These are phyloP conservation scores for Thripadectes ignobilis DNA, from an alignment of 2,797 vertebrate genomes.

Conservation along the genomic window DNA sequence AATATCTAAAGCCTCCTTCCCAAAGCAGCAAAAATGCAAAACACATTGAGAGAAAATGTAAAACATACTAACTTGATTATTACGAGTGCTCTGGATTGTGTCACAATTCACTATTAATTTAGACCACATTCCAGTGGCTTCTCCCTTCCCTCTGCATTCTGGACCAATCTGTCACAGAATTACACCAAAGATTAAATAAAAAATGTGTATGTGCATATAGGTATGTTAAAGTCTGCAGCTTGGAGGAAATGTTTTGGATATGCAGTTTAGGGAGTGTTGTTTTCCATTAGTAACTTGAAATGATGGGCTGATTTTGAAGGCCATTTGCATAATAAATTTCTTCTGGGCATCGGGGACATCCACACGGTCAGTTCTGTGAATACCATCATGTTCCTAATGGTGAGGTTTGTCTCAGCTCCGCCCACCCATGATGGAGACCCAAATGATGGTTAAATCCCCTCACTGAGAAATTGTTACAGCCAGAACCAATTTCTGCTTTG, in stretches of 20 bases:
- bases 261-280: background rate
- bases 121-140: constrained; percentile 71
- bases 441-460: background rate
- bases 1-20: constrained; percentile 53
- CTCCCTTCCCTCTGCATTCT: constrained; percentile 56
- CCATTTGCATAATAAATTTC: constrained; percentile 16
- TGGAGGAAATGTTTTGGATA: background rate
- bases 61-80: constrained; percentile 64
- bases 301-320: background rate
- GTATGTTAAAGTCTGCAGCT: constrained; percentile 33
- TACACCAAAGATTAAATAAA: constrained; percentile 22
- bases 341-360: background rate
- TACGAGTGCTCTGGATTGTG: constrained; percentile 72
- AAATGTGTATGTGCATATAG: background rate
- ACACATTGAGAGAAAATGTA: constrained; percentile 68
- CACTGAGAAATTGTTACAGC: background rate
- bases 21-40: constrained; percentile 62
- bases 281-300: constrained; percentile 38
- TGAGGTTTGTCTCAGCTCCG: background rate
- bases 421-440: background rate
- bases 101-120: constrained; percentile 72
- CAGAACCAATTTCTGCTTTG: constrained; percentile 28
- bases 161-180: constrained; percentile 42
- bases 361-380: background rate
- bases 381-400: background rate